Evolutionary conservation across 2,113 vertebrate genomes (phyloP).

Genomic region (Xenotilapia longispinis): DNA sequence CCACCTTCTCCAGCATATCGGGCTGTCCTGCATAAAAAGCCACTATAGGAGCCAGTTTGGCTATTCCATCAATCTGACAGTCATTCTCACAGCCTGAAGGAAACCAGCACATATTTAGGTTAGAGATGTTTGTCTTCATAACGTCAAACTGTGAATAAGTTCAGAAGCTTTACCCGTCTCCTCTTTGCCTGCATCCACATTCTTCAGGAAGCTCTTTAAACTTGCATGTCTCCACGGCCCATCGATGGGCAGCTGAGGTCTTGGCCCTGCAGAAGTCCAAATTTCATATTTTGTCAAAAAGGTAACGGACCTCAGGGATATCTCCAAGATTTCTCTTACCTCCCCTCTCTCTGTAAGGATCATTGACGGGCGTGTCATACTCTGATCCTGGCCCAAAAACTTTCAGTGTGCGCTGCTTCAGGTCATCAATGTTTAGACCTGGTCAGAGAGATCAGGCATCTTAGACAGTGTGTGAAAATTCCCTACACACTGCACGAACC

Average conservation of each 20-base stretch:
- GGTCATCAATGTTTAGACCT: slow-evolving; percentile 67
- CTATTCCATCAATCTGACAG: slow-evolving; percentile 67
- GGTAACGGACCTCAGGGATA: background rate
- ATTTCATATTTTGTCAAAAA: background rate
- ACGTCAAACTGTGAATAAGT: background rate
- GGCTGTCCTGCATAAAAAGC: slow-evolving; percentile 69
- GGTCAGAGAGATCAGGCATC: background rate
- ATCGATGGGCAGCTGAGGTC: slow-evolving; percentile 67
- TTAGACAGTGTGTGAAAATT: background rate
- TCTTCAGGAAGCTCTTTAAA: slow-evolving; percentile 69
- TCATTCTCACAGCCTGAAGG: slow-evolving; percentile 61
- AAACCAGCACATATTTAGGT: background rate
- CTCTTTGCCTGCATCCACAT: slow-evolving; percentile 65
- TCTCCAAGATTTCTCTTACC: slow-evolving; percentile 27
- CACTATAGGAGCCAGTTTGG: slow-evolving; percentile 69
- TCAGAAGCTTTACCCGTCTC: slow-evolving; percentile 52
- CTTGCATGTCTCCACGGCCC: slow-evolving; percentile 72
- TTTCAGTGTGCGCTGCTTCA: slow-evolving; percentile 59
- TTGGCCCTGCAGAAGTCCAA: slow-evolving; percentile 41
- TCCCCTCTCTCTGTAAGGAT: slow-evolving; percentile 64
- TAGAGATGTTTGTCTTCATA: background rate
- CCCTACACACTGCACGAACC: background rate
- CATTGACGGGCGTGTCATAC: slow-evolving; percentile 69
- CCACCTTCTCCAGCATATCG: slow-evolving; percentile 67
- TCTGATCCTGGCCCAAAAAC: slow-evolving; percentile 71